Evolutionary conservation across 2,797 vertebrate species (phyloP).

Genomic region (Hydrocynus forskahlii): DNA sequence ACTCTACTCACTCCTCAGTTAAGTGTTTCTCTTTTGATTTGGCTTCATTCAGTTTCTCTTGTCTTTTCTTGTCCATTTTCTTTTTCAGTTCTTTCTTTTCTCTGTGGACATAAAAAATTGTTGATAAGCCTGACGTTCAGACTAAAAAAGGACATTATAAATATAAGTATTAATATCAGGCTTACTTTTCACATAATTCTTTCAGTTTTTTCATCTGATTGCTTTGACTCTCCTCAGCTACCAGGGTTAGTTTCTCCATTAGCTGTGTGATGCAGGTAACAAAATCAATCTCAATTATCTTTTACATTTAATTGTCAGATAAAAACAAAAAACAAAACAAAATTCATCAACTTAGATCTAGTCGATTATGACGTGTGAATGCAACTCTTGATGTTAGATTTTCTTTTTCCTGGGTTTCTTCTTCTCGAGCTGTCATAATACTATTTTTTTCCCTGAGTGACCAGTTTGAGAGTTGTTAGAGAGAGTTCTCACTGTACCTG

Average conservation of each 20-base stretch:
- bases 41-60: constrained; percentile 95
- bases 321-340: neutral
- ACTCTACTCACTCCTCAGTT: constrained; percentile 88
- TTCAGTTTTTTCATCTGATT: constrained; percentile 94
- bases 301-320: neutral
- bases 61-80: constrained; percentile 98
- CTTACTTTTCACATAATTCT: constrained; percentile 95
- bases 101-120: constrained; percentile 67
- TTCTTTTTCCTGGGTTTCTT: neutral
- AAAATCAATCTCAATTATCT: neutral
- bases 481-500: constrained; percentile 74
- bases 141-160: neutral
- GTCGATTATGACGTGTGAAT: neutral
- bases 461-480: neutral
- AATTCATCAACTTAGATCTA: neutral
- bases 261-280: constrained; percentile 75
- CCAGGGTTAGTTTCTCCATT: constrained; percentile 88
- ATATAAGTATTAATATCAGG: neutral
- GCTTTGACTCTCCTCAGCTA: constrained; percentile 92
- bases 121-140: neutral
- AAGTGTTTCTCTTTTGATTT: constrained; percentile 98
- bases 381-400: neutral
- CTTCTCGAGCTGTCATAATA: neutral
- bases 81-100: constrained; percentile 98
- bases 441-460: neutral